Conservation (phyloP, 2,888 invertebrate species). For the Polydrusus pterygomalis region DNA sequence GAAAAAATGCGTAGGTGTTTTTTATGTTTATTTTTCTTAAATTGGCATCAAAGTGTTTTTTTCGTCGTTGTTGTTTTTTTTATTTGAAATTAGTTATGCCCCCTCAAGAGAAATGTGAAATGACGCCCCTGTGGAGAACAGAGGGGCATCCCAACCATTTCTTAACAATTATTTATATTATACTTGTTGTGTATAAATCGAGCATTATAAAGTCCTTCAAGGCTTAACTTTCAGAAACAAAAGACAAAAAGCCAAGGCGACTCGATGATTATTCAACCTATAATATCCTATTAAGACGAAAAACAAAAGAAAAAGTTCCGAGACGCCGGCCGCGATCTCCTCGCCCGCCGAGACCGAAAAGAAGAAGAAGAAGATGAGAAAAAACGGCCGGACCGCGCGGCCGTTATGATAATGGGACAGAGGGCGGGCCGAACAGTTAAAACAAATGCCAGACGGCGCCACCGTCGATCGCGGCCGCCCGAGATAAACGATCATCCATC, state of each 20-base stretch:
- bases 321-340: slow-evolving; percentile 22
- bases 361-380: slow-evolving; percentile 40
- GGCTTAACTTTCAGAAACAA: slow-evolving; percentile 33
- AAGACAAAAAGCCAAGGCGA: slow-evolving; percentile 30
- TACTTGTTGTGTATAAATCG: too few relatives aligned
- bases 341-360: slow-evolving; percentile 18
- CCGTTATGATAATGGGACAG: slow-evolving; percentile 65
- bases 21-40: too few relatives aligned
- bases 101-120: too few relatives aligned
- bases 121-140: too few relatives aligned
- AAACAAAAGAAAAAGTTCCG: slow-evolving; percentile 30
- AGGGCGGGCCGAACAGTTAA: slow-evolving; percentile 63
- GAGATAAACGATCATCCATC: slow-evolving; percentile 62
- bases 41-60: too few relatives aligned
- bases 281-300: slow-evolving; percentile 33
- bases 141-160: too few relatives aligned
- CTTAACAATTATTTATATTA: too few relatives aligned
- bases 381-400: slow-evolving; percentile 43
- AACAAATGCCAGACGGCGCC: slow-evolving; percentile 66
- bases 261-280: slow-evolving; percentile 38
- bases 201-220: neutral
- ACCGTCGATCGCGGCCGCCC: slow-evolving; percentile 61
- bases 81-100: too few relatives aligned
- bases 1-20: too few relatives aligned
- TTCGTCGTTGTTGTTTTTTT: too few relatives aligned